These are phyloP conservation scores for Crossoptilon crossoptilon DNA, from an alignment of 2,797 vertebrate species.

Conservation along the genomic window DNA sequence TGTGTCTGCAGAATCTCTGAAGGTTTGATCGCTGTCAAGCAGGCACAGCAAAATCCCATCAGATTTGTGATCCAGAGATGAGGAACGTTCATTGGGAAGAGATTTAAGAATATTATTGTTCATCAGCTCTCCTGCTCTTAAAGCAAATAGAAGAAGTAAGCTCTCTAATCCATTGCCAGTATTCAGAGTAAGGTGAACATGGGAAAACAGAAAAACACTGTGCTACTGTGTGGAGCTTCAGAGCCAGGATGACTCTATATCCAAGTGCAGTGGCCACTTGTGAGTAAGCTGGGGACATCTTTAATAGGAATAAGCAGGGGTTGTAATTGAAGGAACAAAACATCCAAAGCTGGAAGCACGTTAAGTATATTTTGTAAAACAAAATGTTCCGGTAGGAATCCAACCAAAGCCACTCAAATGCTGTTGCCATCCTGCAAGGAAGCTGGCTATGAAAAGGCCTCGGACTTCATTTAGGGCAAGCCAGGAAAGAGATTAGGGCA, in stretches of 20 bases:
- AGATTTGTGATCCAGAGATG: background rate
- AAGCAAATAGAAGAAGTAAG: background rate
- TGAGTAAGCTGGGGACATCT: conserved; percentile 21
- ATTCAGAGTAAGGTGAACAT: background rate
- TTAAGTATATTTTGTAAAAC: conserved; percentile 48
- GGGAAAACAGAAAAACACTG: background rate
- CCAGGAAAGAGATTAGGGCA: conserved; percentile 8
- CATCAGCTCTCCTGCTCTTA: background rate
- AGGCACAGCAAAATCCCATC: background rate
- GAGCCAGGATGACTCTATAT: conserved; percentile 5
- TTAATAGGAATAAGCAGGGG: background rate
- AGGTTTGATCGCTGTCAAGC: background rate
- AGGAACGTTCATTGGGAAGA: background rate
- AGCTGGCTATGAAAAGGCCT: background rate
- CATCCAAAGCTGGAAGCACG: background rate
- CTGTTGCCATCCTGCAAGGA: conserved; percentile 7
- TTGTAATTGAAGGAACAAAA: conserved; percentile 14
- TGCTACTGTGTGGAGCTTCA: background rate
- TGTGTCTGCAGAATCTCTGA: background rate
- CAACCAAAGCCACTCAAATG: conserved; percentile 39
- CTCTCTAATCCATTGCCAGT: background rate
- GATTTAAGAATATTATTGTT: background rate
- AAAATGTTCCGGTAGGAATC: conserved; percentile 9
- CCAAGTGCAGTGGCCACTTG: background rate
- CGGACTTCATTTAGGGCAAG: conserved; percentile 39